Percentiles rank a stretch among this genome's conserved stretches.
Conservation (phyloP, 2,888 invertebrate species). For the Athripsodes cinereus region DNA sequence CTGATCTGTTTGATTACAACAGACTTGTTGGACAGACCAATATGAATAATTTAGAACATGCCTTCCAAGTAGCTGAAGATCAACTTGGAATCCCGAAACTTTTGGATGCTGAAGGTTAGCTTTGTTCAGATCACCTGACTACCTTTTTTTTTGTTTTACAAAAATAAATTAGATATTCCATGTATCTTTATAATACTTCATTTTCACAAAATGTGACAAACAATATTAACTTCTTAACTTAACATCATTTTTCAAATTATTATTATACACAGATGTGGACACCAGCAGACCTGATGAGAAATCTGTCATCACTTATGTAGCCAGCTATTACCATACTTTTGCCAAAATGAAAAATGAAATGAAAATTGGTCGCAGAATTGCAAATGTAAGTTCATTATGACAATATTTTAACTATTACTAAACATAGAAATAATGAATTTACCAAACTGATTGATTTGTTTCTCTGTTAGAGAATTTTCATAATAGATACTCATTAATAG, state of each 20-base stretch:
- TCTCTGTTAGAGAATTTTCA: no score
- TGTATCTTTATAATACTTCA: not conserved
- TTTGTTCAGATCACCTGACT: not conserved
- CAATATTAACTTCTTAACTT: no score
- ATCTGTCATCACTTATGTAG: slow-evolving; percentile 97
- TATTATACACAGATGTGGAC: slow-evolving; percentile 69
- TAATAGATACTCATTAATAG: no score
- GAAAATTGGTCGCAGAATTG: slow-evolving; percentile 95
- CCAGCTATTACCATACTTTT: slow-evolving; percentile 98
- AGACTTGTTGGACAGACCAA: slow-evolving; percentile 73
- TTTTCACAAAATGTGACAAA: no score
- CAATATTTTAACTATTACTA: not conserved
- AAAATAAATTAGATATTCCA: not conserved
- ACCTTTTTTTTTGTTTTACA: not conserved
- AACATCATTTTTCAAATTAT: no score
- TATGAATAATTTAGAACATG: slow-evolving; percentile 95
- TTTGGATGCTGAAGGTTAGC: slow-evolving; percentile 82
- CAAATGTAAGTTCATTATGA: slow-evolving; percentile 76
- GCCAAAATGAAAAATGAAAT: slow-evolving; percentile 98
- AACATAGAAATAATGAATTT: no score
- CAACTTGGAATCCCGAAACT: slow-evolving; percentile 90
- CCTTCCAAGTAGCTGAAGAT: slow-evolving; percentile 90
- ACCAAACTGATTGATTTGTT: no score
- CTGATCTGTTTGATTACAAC: slow-evolving; percentile 88
- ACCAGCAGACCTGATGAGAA: slow-evolving; percentile 93